Evolutionary conservation across 2,113 vertebrate species (phyloP).

Genomic region (Nanorana parkeri): DNA sequence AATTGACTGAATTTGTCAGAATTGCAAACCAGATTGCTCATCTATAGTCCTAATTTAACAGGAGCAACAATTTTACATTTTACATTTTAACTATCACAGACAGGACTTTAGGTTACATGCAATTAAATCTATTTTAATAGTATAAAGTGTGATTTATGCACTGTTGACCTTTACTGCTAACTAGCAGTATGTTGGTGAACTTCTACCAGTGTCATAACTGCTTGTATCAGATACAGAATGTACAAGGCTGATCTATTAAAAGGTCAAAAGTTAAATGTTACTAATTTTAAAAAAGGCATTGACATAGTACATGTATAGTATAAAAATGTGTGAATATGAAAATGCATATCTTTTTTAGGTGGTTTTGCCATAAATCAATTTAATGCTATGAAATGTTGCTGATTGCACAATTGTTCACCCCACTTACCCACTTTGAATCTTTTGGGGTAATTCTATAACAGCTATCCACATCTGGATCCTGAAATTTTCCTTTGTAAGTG

Average conservation of each 20-base stretch:
- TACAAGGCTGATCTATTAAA: conserved; percentile 58
- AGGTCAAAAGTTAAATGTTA: conserved; percentile 67
- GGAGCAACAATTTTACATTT: neutral
- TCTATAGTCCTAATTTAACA: no score
- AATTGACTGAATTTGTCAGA: no score
- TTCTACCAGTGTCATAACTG: conserved; percentile 64
- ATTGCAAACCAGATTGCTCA: no score
- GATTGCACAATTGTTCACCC: no score
- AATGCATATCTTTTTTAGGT: no score
- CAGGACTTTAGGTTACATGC: conserved; percentile 57
- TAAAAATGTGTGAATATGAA: neutral
- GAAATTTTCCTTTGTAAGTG: no score
- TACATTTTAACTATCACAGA: conserved; percentile 58
- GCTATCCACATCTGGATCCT: no score
- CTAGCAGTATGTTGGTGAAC: conserved; percentile 69
- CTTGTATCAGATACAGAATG: conserved; percentile 62
- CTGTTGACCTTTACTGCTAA: conserved; percentile 70
- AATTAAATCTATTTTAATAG: conserved; percentile 68
- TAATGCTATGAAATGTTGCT: no score
- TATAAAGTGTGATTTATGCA: conserved; percentile 64
- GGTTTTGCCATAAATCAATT: no score
- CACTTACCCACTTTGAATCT: no score
- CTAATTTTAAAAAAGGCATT: conserved; percentile 48
- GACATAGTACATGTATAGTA: neutral
- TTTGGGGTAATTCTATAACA: no score